These are phyloP conservation scores for Siphamia tubifer DNA, from an alignment of 2,113 vertebrate genomes.

Conservation along the genomic window DNA sequence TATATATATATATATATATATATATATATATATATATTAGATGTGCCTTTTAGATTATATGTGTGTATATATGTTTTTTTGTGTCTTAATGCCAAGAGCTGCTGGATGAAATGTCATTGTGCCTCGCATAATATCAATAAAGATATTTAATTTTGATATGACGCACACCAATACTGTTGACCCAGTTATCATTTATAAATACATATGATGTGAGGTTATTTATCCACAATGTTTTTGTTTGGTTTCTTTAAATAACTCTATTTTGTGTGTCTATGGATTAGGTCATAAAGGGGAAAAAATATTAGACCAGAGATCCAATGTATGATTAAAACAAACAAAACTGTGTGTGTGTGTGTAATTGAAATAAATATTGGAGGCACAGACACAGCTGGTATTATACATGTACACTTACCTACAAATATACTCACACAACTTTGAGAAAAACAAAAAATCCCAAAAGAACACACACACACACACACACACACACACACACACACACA, in stretches of 20 bases:
- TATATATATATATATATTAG: too few relatives aligned
- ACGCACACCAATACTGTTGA: slow-evolving; percentile 13
- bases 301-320: too few relatives aligned
- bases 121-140: too few relatives aligned
- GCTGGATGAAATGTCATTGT: too few relatives aligned
- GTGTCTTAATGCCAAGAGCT: too few relatives aligned
- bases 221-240: not conserved
- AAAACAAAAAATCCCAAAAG: not conserved
- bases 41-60: too few relatives aligned
- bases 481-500: slow-evolving; percentile 12
- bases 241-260: not conserved
- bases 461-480: not conserved
- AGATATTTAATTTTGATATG: too few relatives aligned
- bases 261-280: slow-evolving; percentile 38
- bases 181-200: not conserved
- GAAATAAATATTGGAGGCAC: not conserved
- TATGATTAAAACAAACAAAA: too few relatives aligned
- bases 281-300: not conserved
- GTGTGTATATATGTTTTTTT: too few relatives aligned
- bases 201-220: not conserved
- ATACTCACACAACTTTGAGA: slow-evolving; percentile 24
- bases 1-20: too few relatives aligned
- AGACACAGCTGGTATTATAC: slow-evolving; percentile 6
- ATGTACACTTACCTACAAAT: not conserved
- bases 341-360: not conserved